Evolutionary conservation across 2,888 invertebrate species (phyloP), one percentile per base, ranked within the genome.

Genomic region (Archips xylosteana): DNA sequence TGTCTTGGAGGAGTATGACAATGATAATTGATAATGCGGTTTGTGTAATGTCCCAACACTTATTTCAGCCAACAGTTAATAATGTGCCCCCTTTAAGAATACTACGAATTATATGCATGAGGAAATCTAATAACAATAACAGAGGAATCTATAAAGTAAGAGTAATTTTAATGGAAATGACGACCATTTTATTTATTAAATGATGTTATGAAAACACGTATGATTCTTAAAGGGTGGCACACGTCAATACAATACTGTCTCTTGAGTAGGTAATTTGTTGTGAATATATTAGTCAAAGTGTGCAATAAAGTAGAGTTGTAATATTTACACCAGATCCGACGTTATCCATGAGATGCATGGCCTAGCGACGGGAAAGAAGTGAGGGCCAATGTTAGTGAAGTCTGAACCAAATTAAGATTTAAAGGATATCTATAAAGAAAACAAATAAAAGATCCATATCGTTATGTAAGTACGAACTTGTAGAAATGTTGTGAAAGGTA

Each of bases 341-440:
- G 96, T 97, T 96, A 95, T 97, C 97, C 97, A 97, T 97, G 90
- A 97, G 97, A 96, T 97, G 97, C 97, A 97, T 97, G 95, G 97
- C 97, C 97, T 98, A 96, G 95, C 92, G 87, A 83, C 81, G 85
- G 85, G 80, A 87, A 84, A 90, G 87, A 91, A 92, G 92, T 92
- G 91, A 89, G 84, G 87, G 83, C 79, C 86, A 79, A 84, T 87
- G 89, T 93, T 92, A 93, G 91, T 92, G 90, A 89, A 75, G 67
- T 62, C 9, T n/a, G 32, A 74, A 70, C 23, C 45, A 74, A 61
- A 65, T 47, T 42, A 62, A 67, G 34, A 39, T n/a, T 39, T 39
- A 39, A 64, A 51, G 5, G 34, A 23, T 51, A 10, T 47, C 4
- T 8, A 49, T 60, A 59, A 68, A 49, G 32, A 4, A 68, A 69